Evolutionary conservation across 2,113 vertebrate genomes (phyloP), one percentile per base, ranked within the genome.

Genomic region (Labeo catla): DNA sequence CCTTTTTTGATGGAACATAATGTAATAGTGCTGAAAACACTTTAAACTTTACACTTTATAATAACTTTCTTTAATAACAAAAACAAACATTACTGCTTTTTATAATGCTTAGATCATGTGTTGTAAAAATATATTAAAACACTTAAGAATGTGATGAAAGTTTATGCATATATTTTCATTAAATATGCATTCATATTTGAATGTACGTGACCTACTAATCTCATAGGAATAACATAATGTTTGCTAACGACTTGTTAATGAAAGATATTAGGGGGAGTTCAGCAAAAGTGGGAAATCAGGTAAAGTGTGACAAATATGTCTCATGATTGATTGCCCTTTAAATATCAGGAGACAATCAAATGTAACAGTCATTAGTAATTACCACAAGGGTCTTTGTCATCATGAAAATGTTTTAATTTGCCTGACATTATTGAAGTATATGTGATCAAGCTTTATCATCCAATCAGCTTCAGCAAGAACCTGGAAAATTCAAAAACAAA

Each of bases 321-420:
- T 80, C 7, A 52, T 77, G 77, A 80, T 61, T 61, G 57, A 80
- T 80, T 61, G 54, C 54, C 36, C 34, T 43, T n/a, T 80, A 59
- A 80, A 80, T 80, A 12, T 80, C 77, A 80, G 19, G 54, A 80
- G 77, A 80, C 77, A 80, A 80, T 80, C 39, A 61, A 61, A 61
- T 43, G 19, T 13, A 80, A 61, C 77, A 80, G 77, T 61, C 77
- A 61, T 80, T 80, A 80, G 39, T 80, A 45, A 80, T 80, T 61
- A 77, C 34, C 76, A 36, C 76, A 77, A 54, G 76, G 49, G 34
- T 61, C 54, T 45, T 43, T 61, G 77, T 80, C 77, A 80, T 77
- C 54, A 61, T 39, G 54, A n/a, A 45, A 45, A 61, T 57, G 34
- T 21, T 80, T 80, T 45, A 80, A 61, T 23, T 80, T 80, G 34